Percentiles rank a stretch among this genome's conserved stretches.
phyloP scores from a whole-genome alignment of 2,797 vertebrate species.

The Pipistrellus pygmaeus region DNA sequence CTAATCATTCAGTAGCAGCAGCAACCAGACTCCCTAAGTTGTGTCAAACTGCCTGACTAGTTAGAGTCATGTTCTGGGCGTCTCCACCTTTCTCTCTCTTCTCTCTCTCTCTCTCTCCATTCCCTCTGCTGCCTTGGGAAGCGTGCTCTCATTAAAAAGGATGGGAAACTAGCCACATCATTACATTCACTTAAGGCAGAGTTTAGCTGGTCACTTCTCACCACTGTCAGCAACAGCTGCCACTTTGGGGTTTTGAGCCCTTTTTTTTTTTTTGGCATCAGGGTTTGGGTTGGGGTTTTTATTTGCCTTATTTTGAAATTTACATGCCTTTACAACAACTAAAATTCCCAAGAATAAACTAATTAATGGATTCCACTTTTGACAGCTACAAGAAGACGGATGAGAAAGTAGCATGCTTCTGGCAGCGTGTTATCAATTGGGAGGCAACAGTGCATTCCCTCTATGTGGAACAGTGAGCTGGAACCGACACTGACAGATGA shows the following conservation, averaged over 20 bases:
- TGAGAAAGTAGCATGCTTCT: constrained; percentile 93
- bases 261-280: constrained; percentile 75
- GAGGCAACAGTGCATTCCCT: constrained; percentile 92
- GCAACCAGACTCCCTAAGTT: constrained; percentile 75
- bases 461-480: constrained; percentile 96
- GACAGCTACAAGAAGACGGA: constrained; percentile 95
- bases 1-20: constrained; percentile 72
- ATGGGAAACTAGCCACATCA: constrained; percentile 86
- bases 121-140: constrained; percentile 70
- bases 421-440: constrained; percentile 93
- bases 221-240: constrained; percentile 76
- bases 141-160: constrained; percentile 86
- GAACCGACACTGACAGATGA: constrained; percentile 98
- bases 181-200: constrained; percentile 85
- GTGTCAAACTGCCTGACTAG: constrained; percentile 80
- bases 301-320: constrained; percentile 86
- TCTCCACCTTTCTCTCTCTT: constrained; percentile 59
- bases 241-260: constrained; percentile 81
- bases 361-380: constrained; percentile 97
- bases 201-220: constrained; percentile 79
- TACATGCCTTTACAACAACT: constrained; percentile 89
- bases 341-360: constrained; percentile 91
- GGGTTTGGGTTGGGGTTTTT: constrained; percentile 75
- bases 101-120: constrained; percentile 54
- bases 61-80: constrained; percentile 63